A percentile compares a stretch with the other conserved stretches of the same genome.
Conservation (phyloP, 2,888 invertebrate species). For the Campaea margaritaria region DNA sequence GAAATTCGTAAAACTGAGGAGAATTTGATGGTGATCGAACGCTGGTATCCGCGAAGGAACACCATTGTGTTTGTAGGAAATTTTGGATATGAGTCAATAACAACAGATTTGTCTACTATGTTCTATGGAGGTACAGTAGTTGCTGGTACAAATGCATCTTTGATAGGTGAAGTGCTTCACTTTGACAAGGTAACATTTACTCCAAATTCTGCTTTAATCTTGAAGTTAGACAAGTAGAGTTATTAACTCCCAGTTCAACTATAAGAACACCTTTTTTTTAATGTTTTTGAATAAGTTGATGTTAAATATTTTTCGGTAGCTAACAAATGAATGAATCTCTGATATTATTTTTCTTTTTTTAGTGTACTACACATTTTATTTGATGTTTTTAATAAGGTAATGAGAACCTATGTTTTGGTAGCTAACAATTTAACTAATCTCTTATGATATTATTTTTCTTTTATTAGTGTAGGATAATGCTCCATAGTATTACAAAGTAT, state of each 20-base stretch:
- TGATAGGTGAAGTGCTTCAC: conserved; percentile 71
- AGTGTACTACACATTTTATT: too few relatives aligned
- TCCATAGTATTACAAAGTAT: not conserved
- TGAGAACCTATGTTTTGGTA: too few relatives aligned
- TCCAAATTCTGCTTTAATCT: conserved; percentile 73
- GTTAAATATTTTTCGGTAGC: too few relatives aligned
- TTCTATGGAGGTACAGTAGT: conserved; percentile 89
- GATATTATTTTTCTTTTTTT: not conserved
- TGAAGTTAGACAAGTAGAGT: conserved; percentile 74
- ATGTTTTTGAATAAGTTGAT: not conserved
- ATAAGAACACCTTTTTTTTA: too few relatives aligned
- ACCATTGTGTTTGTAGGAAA: conserved; percentile 91
- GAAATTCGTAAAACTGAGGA: conserved; percentile 87
- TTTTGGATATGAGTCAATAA: conserved; percentile 85
- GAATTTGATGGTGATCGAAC: conserved; percentile 89
- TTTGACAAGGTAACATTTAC: conserved; percentile 76
- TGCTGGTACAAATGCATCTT: conserved; percentile 69
- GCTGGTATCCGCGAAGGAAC: conserved; percentile 92
- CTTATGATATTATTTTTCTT: not conserved
- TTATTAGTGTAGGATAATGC: not conserved
- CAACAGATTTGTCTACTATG: conserved; percentile 89
- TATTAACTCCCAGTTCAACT: conserved; percentile 1
- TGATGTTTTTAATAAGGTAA: not conserved
- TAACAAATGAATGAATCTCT: not conserved
- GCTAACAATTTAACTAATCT: not conserved